Percentiles rank a stretch among this genome's conserved stretches.
Evolutionary conservation across 2,113 vertebrate species (phyloP).

Genomic region (Trochalopteron elliotii): DNA sequence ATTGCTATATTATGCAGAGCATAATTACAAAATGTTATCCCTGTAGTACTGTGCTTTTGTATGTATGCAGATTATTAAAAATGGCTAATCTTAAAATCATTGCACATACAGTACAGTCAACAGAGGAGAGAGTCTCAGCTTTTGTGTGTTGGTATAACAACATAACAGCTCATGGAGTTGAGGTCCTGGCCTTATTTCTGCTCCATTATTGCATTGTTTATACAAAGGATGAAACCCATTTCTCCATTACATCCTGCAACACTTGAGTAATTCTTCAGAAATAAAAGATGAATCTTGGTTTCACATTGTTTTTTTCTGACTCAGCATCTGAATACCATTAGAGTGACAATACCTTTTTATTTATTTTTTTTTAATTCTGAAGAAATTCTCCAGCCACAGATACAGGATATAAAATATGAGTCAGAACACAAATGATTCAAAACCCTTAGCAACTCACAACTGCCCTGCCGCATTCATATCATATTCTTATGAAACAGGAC

Average conservation of each 20-base stretch:
- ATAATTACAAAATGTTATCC: conserved; percentile 61
- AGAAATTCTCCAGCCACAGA: background rate
- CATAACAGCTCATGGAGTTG: background rate
- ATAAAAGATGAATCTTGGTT: background rate
- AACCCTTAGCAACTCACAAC: background rate
- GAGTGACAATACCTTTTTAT: background rate
- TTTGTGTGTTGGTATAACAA: background rate
- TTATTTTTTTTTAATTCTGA: background rate
- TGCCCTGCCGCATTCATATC: background rate
- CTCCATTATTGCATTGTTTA: background rate
- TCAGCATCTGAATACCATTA: conserved; percentile 43
- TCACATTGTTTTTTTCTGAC: background rate
- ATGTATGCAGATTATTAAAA: conserved; percentile 69
- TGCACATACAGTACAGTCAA: conserved; percentile 46
- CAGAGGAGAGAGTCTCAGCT: background rate
- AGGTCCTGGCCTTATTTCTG: conserved; percentile 30
- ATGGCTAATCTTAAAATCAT: conserved; percentile 71
- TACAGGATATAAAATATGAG: background rate
- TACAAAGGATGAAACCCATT: background rate
- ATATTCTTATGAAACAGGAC: background rate
- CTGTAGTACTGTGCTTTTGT: conserved; percentile 52
- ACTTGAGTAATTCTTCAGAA: conserved; percentile 14
- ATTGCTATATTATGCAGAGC: conserved; percentile 62
- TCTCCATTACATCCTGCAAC: conserved; percentile 21
- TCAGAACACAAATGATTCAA: background rate